Conservation (phyloP, 2,113 vertebrate genomes). For the Rhabdomys dilectus region DNA sequence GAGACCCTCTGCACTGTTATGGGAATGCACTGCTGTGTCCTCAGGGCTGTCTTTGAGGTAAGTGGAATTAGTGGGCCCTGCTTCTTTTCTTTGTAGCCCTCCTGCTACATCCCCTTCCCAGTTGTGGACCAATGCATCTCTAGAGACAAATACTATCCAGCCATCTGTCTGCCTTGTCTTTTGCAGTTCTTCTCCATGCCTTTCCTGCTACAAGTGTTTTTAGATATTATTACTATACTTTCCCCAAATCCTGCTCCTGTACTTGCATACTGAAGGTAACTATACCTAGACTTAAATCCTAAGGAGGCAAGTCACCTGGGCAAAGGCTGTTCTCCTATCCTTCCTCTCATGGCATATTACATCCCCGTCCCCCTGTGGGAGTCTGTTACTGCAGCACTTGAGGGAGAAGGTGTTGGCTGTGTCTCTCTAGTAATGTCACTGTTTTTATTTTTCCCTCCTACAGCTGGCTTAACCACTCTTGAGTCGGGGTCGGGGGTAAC, state of each 20-base stretch:
- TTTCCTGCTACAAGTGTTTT: constrained; percentile 55
- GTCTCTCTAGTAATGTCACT: constrained; percentile 43
- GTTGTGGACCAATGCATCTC: constrained; percentile 73
- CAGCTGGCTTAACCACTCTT: constrained; percentile 62
- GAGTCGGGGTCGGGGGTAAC: constrained; percentile 30
- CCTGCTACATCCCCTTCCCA: not conserved
- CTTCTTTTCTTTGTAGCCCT: constrained; percentile 39
- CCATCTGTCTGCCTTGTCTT: not conserved
- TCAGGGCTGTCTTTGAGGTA: constrained; percentile 54
- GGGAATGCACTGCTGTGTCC: constrained; percentile 35
- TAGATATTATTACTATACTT: constrained; percentile 48
- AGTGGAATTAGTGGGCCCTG: constrained; percentile 51
- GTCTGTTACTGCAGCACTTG: not conserved
- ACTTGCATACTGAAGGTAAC: constrained; percentile 54
- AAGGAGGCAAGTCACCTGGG: constrained; percentile 46
- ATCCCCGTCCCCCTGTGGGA: constrained; percentile 27
- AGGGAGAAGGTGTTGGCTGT: constrained; percentile 48
- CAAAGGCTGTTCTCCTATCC: constrained; percentile 23
- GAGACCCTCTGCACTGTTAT: constrained; percentile 29
- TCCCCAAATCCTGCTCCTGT: constrained; percentile 28
- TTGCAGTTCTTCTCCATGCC: constrained; percentile 36
- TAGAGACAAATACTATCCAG: constrained; percentile 48
- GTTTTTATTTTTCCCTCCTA: constrained; percentile 31
- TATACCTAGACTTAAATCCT: constrained; percentile 50
- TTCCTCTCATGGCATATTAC: not conserved